Base-by-base conservation (phyloP, 2,888 invertebrate genomes). In the Drosophila kuntzei region DNA sequence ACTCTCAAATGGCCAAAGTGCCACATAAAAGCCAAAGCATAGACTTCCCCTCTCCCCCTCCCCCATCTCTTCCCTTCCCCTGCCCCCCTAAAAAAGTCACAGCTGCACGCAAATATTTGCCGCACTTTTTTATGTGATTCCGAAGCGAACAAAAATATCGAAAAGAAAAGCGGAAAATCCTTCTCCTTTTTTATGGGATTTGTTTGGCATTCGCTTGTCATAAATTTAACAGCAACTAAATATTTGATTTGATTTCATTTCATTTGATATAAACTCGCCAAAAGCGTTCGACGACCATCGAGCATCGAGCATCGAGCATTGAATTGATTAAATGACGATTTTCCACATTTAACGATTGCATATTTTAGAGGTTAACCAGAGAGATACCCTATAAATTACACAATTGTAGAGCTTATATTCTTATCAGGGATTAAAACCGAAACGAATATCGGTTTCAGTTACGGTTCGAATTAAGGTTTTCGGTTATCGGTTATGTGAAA, bases 171-270 rank as follows among this genome's bases (percentile, higher is more conserved):
- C 29, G 9, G 20, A 36, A 61, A 57, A 47, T 50, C 39, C 39
- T 34, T 27, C 22, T 11, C 9, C 12, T 78, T 79, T 86, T 69
- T 73, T 78, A 61, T 78, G 75, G 51, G 65, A 70, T 81, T 85
- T 83, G 62, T 70, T 67, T 75, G 71, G 59, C 58, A 64, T 47
- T 51, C 54, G 71, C 65, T 62, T 76, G 87, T 71, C 87, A 83
- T 83, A 87, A 87, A 83, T 87, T 79, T 66, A 79, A 85, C 76
- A 85, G 82, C 71, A 70, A 73, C 73, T 87, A 87, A 87, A 83
- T 83, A 87, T 87, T 87, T 87, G 67, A 84, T 82, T 71, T 68
- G 76, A 76, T 76, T 70, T 54, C 54, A 53, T 53, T 61, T 53
- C 25, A 61, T 59, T 64, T 53, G 22, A 55, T 39, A 53, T 59